Evolutionary conservation across 2,888 invertebrate genomes (phyloP), one percentile per base, ranked within the genome.

Genomic region (Philaethria dido): DNA sequence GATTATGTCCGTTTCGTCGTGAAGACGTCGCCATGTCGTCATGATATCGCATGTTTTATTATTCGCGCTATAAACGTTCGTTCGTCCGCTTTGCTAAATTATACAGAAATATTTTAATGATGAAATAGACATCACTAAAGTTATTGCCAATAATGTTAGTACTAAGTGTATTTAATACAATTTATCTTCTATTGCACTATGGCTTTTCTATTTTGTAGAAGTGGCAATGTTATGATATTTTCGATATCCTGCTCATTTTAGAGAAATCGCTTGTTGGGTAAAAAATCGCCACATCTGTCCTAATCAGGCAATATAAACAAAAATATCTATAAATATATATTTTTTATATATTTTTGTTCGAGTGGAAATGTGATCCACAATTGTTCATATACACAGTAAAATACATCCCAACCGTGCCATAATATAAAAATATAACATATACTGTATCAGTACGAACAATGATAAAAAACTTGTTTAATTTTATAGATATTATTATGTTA

Each of bases 1-100:
- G 88, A 91, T 92, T 92, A 92, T 91, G 92, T 91, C 92, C 91
- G 83, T 87, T 86, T 80, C 85, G 85, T 82, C 78, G 83, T 80
- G 88, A 89, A 90, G 89, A 90, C 84, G 85, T 84, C 86, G 86
- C 83, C 86, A 84, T 85, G 86, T 80, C 84, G 85, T 86, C 86
- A 85, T 82, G 79, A 83, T 83, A 83, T 83, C 83, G 83, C 86
- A 84, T 86, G 84, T 89, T 91, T 90, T 89, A 92, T 90, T 89
- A 87, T 90, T 86, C 77, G 76, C 80, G 86, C 84, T 79, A 86
- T 88, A 88, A 89, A 88, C 83, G 80, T 76, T 80, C 42, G 42
- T 60, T 75, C 78, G 73, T 77, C 77, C 75, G 69, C 42, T 75
- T 79, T 75, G 76, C 78, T 79, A 80, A 86, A 88, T 87, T 85